These are phyloP conservation scores for Lumbricus terrestris DNA, from an alignment of 2,888 invertebrate genomes.

Conservation along the genomic window DNA sequence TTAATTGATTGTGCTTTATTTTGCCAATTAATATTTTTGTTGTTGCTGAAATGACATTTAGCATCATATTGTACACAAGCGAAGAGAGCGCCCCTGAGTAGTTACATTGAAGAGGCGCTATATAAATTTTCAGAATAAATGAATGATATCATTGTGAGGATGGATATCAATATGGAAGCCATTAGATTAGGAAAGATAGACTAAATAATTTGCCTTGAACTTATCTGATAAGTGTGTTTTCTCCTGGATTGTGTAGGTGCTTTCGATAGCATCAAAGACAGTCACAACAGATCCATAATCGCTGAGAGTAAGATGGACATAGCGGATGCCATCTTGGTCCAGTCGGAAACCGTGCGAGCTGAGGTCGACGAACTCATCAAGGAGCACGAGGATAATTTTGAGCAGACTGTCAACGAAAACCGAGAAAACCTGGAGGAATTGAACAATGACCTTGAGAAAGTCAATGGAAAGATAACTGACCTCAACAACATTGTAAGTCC, in stretches of 20 bases:
- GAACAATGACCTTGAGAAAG: not conserved
- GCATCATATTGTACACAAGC: too few relatives aligned
- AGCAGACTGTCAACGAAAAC: slow-evolving; percentile 65
- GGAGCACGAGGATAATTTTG: slow-evolving; percentile 63
- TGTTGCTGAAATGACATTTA: too few relatives aligned
- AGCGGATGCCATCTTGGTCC: slow-evolving; percentile 58
- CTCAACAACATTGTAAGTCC: slow-evolving; percentile 74
- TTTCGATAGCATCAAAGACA: slow-evolving; percentile 82
- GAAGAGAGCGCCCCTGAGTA: too few relatives aligned
- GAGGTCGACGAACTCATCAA: slow-evolving; percentile 47
- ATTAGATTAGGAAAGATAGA: not conserved
- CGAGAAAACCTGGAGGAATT: slow-evolving; percentile 8
- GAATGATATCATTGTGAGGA: too few relatives aligned
- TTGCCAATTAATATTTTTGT: too few relatives aligned
- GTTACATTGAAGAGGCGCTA: too few relatives aligned
- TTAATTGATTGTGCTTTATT: too few relatives aligned
- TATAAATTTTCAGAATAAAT: too few relatives aligned
- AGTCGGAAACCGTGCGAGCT: slow-evolving; percentile 56
- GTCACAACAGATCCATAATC: slow-evolving; percentile 65
- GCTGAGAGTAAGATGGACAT: slow-evolving; percentile 61
- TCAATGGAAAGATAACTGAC: slow-evolving; percentile 69
- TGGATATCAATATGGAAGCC: too few relatives aligned
- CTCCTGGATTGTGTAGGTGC: slow-evolving; percentile 66
- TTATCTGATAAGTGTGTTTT: not conserved
- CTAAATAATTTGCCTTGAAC: not conserved